Percentiles rank a stretch among this genome's conserved stretches.
Conservation (phyloP, 2,797 vertebrate genomes). For the Argyrosomus regius region DNA sequence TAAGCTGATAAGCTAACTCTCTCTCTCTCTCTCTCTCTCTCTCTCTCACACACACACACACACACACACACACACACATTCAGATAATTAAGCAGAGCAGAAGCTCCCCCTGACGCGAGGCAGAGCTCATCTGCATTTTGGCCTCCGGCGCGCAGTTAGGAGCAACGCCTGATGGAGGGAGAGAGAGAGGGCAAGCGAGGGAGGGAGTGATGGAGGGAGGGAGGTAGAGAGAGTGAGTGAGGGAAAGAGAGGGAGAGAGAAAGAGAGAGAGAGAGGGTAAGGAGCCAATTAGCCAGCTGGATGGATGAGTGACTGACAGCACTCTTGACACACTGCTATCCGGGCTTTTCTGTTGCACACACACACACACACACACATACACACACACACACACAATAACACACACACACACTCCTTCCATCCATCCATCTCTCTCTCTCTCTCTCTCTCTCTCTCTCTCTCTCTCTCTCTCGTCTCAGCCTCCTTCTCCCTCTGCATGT, state of each 20-base stretch:
- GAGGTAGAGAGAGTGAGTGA: conserved; percentile 37
- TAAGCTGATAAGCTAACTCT: conserved; percentile 91
- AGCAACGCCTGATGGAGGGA: conserved; percentile 98
- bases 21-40: conserved; percentile 10
- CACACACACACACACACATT: conserved; percentile 78
- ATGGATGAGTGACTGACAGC: conserved; percentile 99
- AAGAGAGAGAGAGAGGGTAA: conserved; percentile 88
- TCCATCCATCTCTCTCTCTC: conserved; percentile 57
- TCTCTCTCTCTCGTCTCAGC: conserved; percentile 50
- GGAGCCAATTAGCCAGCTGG: conserved; percentile 99
- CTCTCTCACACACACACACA: conserved; percentile 22
- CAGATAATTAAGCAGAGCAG: conserved; percentile 99
- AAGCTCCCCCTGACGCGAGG: conserved; percentile 87
- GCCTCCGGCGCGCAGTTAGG: conserved; percentile 99
- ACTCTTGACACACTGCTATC: conserved; percentile 91
- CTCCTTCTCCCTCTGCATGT: conserved; percentile 52
- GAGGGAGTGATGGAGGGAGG: conserved; percentile 51
- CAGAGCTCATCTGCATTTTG: conserved; percentile 98
- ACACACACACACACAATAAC: conserved; percentile 31
- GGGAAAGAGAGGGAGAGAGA: conserved; percentile 35
- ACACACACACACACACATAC: conserved; percentile 47
- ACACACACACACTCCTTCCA: conserved; percentile 58
- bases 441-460: conserved; percentile 48
- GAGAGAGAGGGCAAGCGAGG: conserved; percentile 65
- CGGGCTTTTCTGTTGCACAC: conserved; percentile 86